Conservation (phyloP, 2,888 invertebrate genomes). For the Aquatica leii region DNA sequence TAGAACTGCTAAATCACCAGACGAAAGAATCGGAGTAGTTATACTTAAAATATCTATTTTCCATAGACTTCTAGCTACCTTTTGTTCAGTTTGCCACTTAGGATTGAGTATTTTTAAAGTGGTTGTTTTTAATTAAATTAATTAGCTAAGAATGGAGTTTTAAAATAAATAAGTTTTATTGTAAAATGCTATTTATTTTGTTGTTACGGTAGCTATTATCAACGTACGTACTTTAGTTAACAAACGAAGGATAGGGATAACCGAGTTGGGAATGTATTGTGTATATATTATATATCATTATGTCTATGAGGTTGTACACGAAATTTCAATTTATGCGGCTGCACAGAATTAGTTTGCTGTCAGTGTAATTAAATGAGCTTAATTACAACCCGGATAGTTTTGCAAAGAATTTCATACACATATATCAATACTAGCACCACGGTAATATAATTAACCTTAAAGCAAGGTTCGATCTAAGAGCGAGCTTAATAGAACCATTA, state of each 20-base stretch:
- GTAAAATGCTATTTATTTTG: too few species aligned
- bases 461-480: constrained; percentile 40
- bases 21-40: too few species aligned
- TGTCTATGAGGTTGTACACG: constrained; percentile 54
- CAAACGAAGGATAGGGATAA: constrained; percentile 31
- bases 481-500: constrained; percentile 41
- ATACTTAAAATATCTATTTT: too few species aligned
- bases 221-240: constrained; percentile 12
- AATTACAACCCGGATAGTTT: constrained; percentile 59
- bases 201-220: too few species aligned
- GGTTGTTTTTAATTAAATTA: too few species aligned
- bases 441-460: constrained; percentile 45
- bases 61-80: too few species aligned
- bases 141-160: too few species aligned
- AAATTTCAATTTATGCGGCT: constrained; percentile 60
- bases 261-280: constrained; percentile 43
- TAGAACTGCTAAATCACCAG: too few species aligned
- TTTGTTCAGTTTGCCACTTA: too few species aligned
- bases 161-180: background rate
- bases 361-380: constrained; percentile 60
- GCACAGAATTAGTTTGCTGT: constrained; percentile 59
- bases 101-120: too few species aligned
- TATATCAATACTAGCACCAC: constrained; percentile 49
- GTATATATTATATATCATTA: constrained; percentile 48
- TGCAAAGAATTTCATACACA: constrained; percentile 57